These are phyloP conservation scores for Grammomys surdaster DNA, from an alignment of 2,113 vertebrate species.

Conservation along the genomic window DNA sequence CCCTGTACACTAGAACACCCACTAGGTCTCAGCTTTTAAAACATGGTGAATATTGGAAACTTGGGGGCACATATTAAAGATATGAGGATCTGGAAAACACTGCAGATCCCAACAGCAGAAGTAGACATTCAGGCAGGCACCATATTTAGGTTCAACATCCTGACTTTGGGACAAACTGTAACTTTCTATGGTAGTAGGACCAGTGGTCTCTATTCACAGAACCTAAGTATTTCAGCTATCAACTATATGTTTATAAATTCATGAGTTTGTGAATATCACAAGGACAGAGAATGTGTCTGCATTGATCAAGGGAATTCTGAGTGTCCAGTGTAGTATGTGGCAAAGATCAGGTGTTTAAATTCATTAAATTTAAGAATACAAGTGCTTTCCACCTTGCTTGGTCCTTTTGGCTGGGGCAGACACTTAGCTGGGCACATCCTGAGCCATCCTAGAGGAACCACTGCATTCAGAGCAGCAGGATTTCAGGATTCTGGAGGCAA, in stretches of 20 bases:
- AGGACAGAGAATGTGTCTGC: not conserved
- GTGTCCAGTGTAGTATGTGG: not conserved
- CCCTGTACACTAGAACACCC: not conserved
- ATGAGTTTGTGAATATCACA: rapidly evolving
- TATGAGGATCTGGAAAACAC: not conserved
- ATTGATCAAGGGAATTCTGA: not conserved
- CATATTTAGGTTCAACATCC: not conserved
- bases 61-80: not conserved
- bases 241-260: not conserved
- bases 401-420: too few relatives aligned
- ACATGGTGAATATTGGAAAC: not conserved
- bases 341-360: not conserved
- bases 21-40: not conserved
- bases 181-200: not conserved
- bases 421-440: too few relatives aligned
- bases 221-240: not conserved
- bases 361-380: not conserved
- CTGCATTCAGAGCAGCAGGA: too few relatives aligned
- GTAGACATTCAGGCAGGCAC: not conserved
- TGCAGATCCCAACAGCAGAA: not conserved
- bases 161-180: not conserved
- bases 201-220: not conserved
- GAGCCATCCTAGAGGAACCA: too few relatives aligned
- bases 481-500: too few relatives aligned
- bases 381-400: too few relatives aligned